Percentiles rank a stretch among this genome's conserved stretches.
Conservation (phyloP, 2,797 vertebrate genomes). For the Micropoecilia bifurca region DNA sequence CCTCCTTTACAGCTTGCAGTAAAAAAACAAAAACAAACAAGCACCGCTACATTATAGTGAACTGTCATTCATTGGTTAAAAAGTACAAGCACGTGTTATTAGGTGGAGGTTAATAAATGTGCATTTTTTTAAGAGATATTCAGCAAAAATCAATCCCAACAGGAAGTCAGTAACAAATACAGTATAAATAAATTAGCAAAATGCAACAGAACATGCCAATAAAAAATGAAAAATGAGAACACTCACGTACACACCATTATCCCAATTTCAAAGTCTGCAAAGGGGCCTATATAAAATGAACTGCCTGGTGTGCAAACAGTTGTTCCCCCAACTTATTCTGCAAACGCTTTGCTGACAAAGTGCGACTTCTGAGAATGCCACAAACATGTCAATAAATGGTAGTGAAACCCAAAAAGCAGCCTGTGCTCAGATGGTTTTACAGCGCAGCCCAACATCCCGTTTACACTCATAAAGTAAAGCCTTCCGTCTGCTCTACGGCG, state of each 20-base stretch:
- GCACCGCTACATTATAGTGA: neutral
- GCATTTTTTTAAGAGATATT: neutral
- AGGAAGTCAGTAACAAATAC: neutral
- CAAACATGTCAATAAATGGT: slow-evolving; percentile 16
- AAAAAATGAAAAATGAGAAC: neutral
- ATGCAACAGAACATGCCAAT: neutral
- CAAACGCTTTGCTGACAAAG: slow-evolving; percentile 13
- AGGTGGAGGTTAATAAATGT: neutral
- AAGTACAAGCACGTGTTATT: neutral
- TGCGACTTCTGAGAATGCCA: slow-evolving; percentile 11
- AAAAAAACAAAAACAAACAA: neutral
- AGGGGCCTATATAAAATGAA: neutral
- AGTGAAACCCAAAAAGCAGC: slow-evolving; percentile 7
- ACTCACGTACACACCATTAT: neutral
- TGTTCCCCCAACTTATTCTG: neutral
- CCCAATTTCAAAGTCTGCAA: neutral
- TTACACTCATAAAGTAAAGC: slow-evolving; percentile 25
- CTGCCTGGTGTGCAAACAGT: neutral
- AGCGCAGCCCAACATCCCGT: slow-evolving; percentile 23
- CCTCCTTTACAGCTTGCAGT: neutral
- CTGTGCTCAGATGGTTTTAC: slow-evolving; percentile 30
- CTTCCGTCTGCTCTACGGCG: slow-evolving; percentile 29
- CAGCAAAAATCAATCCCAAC: neutral
- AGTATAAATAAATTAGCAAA: neutral
- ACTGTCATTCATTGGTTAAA: neutral